Percentiles rank a stretch among this genome's conserved stretches.
Evolutionary conservation across 2,888 invertebrate species (phyloP).

Genomic region (Tyria jacobaeae): DNA sequence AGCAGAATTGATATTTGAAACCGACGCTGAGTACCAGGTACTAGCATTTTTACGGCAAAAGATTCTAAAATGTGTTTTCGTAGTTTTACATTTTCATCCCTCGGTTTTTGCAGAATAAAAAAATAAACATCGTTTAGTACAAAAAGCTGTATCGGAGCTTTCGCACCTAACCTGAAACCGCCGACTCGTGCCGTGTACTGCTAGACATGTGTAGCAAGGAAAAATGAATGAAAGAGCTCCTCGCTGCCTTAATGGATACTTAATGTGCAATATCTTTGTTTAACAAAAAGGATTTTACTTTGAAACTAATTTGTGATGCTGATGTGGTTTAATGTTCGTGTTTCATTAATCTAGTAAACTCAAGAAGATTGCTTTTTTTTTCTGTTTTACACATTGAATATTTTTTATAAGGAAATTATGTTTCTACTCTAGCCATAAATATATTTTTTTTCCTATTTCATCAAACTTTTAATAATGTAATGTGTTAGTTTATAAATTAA

Average conservation of each 20-base stretch:
- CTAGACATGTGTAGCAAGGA: slow-evolving; percentile 48
- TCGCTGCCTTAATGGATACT: slow-evolving; percentile 50
- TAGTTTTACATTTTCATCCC: slow-evolving; percentile 44
- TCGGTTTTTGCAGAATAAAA: slow-evolving; percentile 28
- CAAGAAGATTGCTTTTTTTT: not conserved
- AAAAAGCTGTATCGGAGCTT: slow-evolving; percentile 61
- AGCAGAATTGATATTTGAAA: slow-evolving; percentile 35
- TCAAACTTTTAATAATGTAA: too few species aligned
- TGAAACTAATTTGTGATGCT: not conserved
- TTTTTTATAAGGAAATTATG: not conserved
- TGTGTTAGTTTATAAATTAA: too few species aligned
- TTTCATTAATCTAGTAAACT: not conserved
- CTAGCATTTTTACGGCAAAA: slow-evolving; percentile 32
- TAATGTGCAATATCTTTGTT: slow-evolving; percentile 47
- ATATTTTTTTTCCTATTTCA: too few species aligned
- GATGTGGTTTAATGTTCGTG: not conserved
- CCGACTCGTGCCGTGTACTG: slow-evolving; percentile 33
- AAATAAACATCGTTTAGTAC: slow-evolving; percentile 52
- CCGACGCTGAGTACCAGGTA: slow-evolving; percentile 25
- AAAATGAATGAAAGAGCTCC: slow-evolving; percentile 38
- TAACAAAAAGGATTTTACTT: slow-evolving; percentile 20
- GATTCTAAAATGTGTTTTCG: slow-evolving; percentile 51
- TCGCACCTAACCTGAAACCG: slow-evolving; percentile 61
- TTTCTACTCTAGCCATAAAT: not conserved
- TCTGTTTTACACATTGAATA: not conserved